phyloP scores from a whole-genome alignment of 2,113 vertebrate species.

The Electrona antarctica region DNA sequence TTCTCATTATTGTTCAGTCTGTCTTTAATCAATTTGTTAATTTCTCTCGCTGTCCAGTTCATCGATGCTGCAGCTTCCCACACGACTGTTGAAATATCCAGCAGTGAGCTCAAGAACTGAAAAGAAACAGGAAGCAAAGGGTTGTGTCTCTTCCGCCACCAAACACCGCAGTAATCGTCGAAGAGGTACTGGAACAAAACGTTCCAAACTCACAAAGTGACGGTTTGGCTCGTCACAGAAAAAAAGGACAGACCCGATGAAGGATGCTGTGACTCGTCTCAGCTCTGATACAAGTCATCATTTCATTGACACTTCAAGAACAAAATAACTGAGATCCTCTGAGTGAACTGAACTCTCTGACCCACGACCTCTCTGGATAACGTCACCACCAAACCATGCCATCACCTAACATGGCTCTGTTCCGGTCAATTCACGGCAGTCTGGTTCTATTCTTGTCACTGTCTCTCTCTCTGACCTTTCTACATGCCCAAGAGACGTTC shows the following conservation, averaged over 20 bases:
- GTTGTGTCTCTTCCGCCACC: too few species aligned
- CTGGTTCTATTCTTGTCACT: conserved; percentile 28
- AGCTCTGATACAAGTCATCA: neutral
- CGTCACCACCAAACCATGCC: neutral
- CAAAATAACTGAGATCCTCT: neutral
- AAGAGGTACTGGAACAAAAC: too few species aligned
- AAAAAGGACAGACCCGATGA: neutral
- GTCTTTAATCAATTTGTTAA: too few species aligned
- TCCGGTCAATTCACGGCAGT: neutral
- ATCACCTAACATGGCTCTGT: neutral
- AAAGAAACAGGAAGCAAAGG: too few species aligned
- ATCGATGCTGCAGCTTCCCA: too few species aligned
- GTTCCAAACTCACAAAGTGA: too few species aligned
- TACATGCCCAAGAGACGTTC: neutral
- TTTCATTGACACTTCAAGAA: neutral
- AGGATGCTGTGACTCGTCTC: neutral
- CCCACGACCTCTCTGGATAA: neutral
- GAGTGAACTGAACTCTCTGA: neutral
- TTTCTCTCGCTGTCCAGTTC: too few species aligned
- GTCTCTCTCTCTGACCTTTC: conserved; percentile 12
- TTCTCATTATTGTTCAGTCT: too few species aligned
- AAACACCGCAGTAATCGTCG: too few species aligned
- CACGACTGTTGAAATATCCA: too few species aligned
- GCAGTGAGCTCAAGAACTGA: too few species aligned
- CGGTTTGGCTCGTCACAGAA: neutral